These are phyloP conservation scores for Pseudococcus longispinus DNA, from an alignment of 2,888 invertebrate genomes.

Conservation along the genomic window DNA sequence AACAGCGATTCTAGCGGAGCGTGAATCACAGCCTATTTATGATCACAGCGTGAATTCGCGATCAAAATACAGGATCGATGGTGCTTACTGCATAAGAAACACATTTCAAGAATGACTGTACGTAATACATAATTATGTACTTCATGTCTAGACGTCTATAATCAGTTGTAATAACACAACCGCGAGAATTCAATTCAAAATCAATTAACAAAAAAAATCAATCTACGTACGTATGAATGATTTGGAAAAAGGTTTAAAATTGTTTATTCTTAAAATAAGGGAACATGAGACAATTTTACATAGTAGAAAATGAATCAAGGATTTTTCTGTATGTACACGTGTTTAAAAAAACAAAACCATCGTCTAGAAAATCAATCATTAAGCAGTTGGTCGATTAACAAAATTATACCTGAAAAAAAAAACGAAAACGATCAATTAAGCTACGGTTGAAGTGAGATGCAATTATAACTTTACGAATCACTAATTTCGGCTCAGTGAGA, in stretches of 20 bases:
- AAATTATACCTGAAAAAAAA: not conserved
- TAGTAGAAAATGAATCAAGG: slow-evolving; percentile 7
- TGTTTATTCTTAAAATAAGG: slow-evolving; percentile 3
- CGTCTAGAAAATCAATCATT: not conserved
- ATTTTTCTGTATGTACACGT: not conserved
- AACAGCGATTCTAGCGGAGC: too few relatives aligned
- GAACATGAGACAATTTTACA: slow-evolving; percentile 1
- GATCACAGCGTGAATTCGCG: too few relatives aligned
- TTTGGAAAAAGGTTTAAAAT: not conserved
- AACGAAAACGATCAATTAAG: not conserved
- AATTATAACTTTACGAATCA: not conserved
- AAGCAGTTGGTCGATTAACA: not conserved
- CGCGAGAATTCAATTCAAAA: too few relatives aligned
- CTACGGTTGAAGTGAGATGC: not conserved
- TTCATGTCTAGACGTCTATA: too few relatives aligned
- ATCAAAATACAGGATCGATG: too few relatives aligned
- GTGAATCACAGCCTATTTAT: too few relatives aligned
- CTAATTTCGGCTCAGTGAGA: slow-evolving; percentile 4
- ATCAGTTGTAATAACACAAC: too few relatives aligned
- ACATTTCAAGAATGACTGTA: too few relatives aligned
- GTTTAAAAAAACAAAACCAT: not conserved
- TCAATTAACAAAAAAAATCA: too few relatives aligned
- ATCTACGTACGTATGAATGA: too few relatives aligned
- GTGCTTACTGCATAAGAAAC: too few relatives aligned
- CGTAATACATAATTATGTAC: too few relatives aligned